Evolutionary conservation across 2,113 vertebrate genomes (phyloP).

Genomic region (Leptocoma aspasia): DNA sequence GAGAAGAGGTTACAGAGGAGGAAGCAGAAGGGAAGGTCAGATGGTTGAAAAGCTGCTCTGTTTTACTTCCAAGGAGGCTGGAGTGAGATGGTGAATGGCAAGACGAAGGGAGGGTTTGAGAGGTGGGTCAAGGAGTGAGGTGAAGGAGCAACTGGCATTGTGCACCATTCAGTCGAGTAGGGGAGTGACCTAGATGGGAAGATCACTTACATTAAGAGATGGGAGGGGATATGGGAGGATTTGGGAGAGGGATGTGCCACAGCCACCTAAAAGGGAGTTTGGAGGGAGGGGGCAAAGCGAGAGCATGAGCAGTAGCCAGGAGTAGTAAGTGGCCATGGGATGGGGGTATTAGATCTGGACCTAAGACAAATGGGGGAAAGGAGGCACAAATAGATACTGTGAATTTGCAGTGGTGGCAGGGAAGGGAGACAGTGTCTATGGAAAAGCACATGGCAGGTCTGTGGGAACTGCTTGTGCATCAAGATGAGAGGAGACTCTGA

Average conservation of each 20-base stretch:
- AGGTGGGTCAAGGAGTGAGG: not conserved
- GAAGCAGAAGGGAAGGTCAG: not conserved
- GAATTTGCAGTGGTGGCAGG: not conserved
- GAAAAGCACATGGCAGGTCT: accelerated
- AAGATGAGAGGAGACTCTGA: not conserved
- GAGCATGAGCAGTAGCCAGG: not conserved
- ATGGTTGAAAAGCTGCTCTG: not conserved
- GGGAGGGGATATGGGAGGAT: not conserved
- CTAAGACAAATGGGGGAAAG: not conserved
- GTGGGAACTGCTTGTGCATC: not conserved
- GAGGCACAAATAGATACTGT: not conserved
- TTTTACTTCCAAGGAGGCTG: not conserved
- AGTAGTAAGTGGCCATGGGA: accelerated
- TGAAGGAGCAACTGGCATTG: not conserved
- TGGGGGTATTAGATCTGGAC: not conserved
- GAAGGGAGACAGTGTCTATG: not conserved
- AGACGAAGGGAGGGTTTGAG: not conserved
- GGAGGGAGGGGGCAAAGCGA: not conserved
- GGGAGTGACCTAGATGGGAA: not conserved
- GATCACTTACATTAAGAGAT: not conserved
- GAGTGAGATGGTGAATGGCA: not conserved
- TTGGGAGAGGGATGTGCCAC: not conserved
- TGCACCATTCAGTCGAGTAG: not conserved
- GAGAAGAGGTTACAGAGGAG: not conserved
- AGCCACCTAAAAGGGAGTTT: not conserved